Base-by-base conservation (phyloP, 1,140 invertebrate species). In the Brachionus plicatilis region DNA sequence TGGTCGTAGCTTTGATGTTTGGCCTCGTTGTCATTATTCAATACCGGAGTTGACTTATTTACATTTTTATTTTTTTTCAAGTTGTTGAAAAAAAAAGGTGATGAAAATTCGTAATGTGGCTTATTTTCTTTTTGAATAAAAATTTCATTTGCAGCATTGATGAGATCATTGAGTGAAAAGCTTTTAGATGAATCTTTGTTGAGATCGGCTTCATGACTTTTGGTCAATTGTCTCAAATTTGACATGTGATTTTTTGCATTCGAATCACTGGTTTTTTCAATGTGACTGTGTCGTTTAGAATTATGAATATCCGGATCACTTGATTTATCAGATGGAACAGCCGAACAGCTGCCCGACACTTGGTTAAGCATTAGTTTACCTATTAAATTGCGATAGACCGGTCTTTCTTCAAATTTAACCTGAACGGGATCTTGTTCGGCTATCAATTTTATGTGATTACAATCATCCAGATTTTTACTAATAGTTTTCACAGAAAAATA, bases 401-500 rank as follows among this genome's bases (percentile, higher is more conserved):
- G 79, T 29, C 79, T 82, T 47, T 82, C 79, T 11, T 82, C 79
- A 41, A 82, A 65, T 12, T 45, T 82, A 14, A 82, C 79, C 41
- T 82, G 29, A 14, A 82, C 27, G 9, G 53, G 53, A 20, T 60
- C 79, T 68, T 82, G 79, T 47, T 82, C 79, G 9, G 79, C 37
- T 24, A 68, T 82, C n/a, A 82, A 24, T 68, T 68, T 60, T 45
- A 68, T 68, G 33, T 82, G 65, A 45, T 82, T 56, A 33, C 45
- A 82, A 41, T 82, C 53, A 60, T 82, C 65, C 14, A 82, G 12
- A 65, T 29, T 82, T 68, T 82, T 60, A 20, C 24, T 82, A n/a
- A 82, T 82, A 3, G 37, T 43, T 47, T 82, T 82, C 17, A 82
- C 79, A 7, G 79, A 65, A 82, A 65, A 82, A 82, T 82, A 82